Evolutionary conservation across 92 coral and sea anemone genomes (phyloP).

Genomic region (Epizoanthus fatuus): DNA sequence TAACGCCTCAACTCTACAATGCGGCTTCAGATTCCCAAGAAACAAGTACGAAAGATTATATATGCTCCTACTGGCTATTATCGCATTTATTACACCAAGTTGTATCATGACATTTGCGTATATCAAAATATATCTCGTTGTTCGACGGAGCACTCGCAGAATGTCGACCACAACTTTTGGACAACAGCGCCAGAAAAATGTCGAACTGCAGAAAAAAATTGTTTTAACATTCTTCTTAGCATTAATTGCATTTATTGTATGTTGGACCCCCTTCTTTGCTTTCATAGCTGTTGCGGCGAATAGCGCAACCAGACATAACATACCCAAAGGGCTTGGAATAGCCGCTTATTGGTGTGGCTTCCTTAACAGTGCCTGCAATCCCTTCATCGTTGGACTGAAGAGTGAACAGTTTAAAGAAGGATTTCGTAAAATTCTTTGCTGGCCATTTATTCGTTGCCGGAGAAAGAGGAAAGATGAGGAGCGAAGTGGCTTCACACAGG

Average conservation of each 20-base stretch:
- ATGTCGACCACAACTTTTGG: slow-evolving; percentile 71
- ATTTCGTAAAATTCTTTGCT: slow-evolving; percentile 59
- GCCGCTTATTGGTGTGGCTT: slow-evolving; percentile 92
- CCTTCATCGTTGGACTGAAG: slow-evolving; percentile 86
- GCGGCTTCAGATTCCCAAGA: slow-evolving; percentile 86
- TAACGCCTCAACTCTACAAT: slow-evolving; percentile 84
- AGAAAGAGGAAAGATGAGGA: background rate
- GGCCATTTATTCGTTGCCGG: slow-evolving; percentile 34
- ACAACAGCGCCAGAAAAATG: slow-evolving; percentile 46
- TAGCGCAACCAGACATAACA: slow-evolving; percentile 57
- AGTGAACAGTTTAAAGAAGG: slow-evolving; percentile 73
- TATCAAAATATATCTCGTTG: slow-evolving; percentile 66
- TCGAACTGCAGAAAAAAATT: slow-evolving; percentile 68
- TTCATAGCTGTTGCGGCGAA: slow-evolving; percentile 79
- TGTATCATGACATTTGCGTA: slow-evolving; percentile 79
- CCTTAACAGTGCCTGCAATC: slow-evolving; percentile 84
- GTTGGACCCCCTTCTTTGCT: slow-evolving; percentile 88
- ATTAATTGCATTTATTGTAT: slow-evolving; percentile 76
- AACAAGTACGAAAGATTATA: slow-evolving; percentile 65
- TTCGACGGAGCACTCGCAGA: slow-evolving; percentile 74
- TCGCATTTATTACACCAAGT: slow-evolving; percentile 78
- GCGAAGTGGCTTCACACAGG: background rate
- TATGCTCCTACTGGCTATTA: slow-evolving; percentile 66
- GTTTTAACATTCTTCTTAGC: slow-evolving; percentile 86
- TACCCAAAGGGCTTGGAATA: slow-evolving; percentile 86